These are phyloP conservation scores for Agrenia bidenticulata DNA, from an alignment of 2,888 invertebrate genomes.

Conservation along the genomic window DNA sequence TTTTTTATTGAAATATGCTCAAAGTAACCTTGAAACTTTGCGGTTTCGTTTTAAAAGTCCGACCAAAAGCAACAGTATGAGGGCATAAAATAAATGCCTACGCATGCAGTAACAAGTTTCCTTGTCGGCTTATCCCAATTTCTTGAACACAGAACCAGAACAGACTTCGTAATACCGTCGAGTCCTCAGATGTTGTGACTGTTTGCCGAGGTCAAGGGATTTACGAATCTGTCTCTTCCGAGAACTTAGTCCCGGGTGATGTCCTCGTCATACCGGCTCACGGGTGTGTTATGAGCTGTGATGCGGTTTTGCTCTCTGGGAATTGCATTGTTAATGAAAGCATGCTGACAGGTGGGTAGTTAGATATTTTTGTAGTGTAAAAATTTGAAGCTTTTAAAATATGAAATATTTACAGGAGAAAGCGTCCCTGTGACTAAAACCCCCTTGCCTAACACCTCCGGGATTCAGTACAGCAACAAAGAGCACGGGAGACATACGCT, in stretches of 20 bases:
- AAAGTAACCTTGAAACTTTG: no score
- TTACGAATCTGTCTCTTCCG: neutral
- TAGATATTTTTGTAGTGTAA: no score
- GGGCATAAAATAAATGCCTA: no score
- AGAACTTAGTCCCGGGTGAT: neutral
- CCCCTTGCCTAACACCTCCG: neutral
- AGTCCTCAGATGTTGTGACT: neutral
- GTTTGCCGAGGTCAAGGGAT: neutral
- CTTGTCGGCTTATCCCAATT: neutral
- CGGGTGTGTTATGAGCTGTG: neutral
- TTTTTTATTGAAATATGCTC: no score
- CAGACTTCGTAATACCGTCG: neutral
- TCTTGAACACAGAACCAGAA: neutral
- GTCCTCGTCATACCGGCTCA: neutral
- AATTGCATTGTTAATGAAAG: conserved; percentile 9
- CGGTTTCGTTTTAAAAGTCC: no score
- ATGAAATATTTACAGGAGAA: neutral
- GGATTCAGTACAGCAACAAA: neutral
- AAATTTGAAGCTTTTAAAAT: neutral
- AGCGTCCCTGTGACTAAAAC: conserved; percentile 3
- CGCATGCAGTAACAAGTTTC: neutral
- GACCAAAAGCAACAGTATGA: no score
- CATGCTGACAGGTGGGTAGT: conserved; percentile 6
- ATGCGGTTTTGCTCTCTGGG: neutral
- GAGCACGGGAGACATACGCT: neutral